Conservation (phyloP, 92 coral and sea anemone genomes). For the Pocillopora grandis region DNA sequence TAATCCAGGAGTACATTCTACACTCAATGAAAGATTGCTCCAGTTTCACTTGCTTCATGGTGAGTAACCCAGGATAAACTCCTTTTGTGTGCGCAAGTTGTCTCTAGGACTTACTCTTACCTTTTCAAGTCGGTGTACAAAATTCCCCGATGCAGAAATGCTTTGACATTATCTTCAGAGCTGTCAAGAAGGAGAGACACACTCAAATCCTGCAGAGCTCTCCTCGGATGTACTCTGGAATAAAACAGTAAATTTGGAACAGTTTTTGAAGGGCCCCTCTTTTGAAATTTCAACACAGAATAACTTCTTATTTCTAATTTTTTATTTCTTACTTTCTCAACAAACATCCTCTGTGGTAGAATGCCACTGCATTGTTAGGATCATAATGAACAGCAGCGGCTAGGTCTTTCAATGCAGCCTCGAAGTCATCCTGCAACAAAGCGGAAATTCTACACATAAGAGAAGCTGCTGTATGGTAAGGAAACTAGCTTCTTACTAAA, state of each 20-base stretch:
- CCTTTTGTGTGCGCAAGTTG: not conserved
- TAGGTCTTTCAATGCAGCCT: conserved; percentile 78
- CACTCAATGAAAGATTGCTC: not conserved
- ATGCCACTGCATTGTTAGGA: conserved; percentile 84
- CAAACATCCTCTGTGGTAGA: conserved; percentile 90
- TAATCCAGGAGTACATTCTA: no score
- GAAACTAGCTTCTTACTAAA: not conserved
- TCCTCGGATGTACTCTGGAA: conserved; percentile 80
- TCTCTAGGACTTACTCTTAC: conserved; percentile 35
- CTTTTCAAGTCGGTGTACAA: conserved; percentile 95
- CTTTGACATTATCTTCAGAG: conserved; percentile 72
- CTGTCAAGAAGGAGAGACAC: conserved; percentile 89
- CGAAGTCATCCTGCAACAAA: conserved; percentile 66
- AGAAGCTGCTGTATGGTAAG: not conserved
- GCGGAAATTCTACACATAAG: not conserved
- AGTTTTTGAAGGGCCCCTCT: no score
- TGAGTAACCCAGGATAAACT: no score
- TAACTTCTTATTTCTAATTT: no score
- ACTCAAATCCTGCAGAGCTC: conserved; percentile 93
- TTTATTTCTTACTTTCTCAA: conserved; percentile 80
- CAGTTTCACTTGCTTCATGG: not conserved
- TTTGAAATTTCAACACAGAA: no score
- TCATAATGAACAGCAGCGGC: conserved; percentile 92
- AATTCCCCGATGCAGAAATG: conserved; percentile 90
- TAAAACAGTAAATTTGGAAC: not conserved